phyloP scores from a whole-genome alignment of 2,888 invertebrate genomes.

The Sinelater perroti region DNA sequence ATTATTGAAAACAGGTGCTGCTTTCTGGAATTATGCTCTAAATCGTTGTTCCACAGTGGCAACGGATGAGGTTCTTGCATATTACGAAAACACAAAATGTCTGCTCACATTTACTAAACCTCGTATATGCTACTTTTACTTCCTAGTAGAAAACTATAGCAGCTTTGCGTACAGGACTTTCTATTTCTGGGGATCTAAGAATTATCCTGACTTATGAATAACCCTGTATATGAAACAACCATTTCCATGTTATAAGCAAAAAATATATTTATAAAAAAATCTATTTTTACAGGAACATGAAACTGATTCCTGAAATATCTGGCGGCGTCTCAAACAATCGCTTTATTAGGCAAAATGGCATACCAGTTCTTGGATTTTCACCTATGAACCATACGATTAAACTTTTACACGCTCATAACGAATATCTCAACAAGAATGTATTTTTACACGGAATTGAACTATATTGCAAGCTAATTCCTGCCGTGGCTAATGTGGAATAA shows the following conservation, averaged over 20 bases:
- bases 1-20: too few species aligned
- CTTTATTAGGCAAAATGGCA: slow-evolving; percentile 52
- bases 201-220: too few species aligned
- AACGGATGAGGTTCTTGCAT: too few species aligned
- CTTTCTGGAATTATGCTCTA: too few species aligned
- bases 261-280: background rate
- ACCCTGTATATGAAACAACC: too few species aligned
- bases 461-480: background rate
- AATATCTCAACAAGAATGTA: too few species aligned
- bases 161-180: slow-evolving; percentile 68
- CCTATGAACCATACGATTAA: slow-evolving; percentile 71
- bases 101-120: too few species aligned
- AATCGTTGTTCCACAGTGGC: too few species aligned
- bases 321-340: background rate
- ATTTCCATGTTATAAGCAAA: background rate
- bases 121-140: too few species aligned
- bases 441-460: background rate
- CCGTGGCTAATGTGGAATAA: background rate
- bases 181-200: background rate
- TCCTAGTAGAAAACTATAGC: too few species aligned
- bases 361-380: slow-evolving; percentile 89
- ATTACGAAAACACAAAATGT: too few species aligned
- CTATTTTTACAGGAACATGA: background rate
- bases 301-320: background rate
- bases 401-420: background rate